Percentiles rank a stretch among this genome's conserved stretches.
phyloP scores from a whole-genome alignment of 2,113 vertebrate genomes.

The Elgaria multicarinata region DNA sequence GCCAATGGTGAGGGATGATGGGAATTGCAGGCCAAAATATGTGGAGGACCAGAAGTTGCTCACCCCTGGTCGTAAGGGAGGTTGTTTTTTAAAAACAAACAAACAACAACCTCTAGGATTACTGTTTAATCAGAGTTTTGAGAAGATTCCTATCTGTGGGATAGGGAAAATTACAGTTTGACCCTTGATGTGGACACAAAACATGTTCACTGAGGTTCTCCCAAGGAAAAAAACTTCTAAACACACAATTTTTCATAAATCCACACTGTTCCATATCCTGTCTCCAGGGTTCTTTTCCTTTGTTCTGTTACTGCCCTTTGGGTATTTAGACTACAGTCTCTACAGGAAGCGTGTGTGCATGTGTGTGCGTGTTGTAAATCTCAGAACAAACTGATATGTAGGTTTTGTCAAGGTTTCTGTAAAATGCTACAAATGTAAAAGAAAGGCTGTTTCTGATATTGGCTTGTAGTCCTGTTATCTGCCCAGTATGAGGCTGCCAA shows the following conservation, averaged over 20 bases:
- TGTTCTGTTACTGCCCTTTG: neutral
- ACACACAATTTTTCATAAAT: neutral
- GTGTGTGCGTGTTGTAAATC: neutral
- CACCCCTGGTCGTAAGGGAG: too few species aligned
- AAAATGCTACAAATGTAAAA: neutral
- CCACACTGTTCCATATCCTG: neutral
- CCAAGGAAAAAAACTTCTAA: neutral
- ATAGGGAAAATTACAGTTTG: neutral
- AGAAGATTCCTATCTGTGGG: neutral
- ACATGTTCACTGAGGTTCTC: neutral
- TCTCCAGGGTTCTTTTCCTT: neutral
- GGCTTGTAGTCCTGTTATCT: neutral
- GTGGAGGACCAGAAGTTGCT: too few species aligned
- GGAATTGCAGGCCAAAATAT: too few species aligned
- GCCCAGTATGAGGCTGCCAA: neutral
- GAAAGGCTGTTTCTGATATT: neutral
- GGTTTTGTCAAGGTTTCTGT: neutral
- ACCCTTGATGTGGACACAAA: neutral
- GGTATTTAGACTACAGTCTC: neutral
- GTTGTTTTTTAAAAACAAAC: neutral
- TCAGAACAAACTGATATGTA: neutral
- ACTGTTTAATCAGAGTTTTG: neutral
- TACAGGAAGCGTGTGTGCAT: neutral
- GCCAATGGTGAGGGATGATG: too few species aligned
- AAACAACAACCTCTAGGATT: neutral